Evolutionary conservation across 2,888 invertebrate genomes (phyloP), one percentile per base, ranked within the genome.

Genomic region (Teinopalpus imperialis): DNA sequence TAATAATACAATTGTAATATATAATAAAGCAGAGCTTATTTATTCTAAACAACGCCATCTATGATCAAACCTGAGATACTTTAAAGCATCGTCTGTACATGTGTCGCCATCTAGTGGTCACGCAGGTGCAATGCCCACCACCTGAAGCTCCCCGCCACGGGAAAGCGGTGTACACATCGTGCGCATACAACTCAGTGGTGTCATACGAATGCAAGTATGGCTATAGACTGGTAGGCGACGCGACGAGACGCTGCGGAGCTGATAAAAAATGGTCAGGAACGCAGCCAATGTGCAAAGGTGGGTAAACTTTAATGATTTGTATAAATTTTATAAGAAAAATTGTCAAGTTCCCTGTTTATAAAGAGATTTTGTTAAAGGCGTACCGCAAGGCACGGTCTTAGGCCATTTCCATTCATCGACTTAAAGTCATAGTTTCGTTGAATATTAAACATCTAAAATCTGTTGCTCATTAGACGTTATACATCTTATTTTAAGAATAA

Each of bases 141-240:
- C 97, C 99, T 0, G 95, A 96, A 60, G 95, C 96, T 67, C 98
- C 98, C 0, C 91, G 93, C 35, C 95, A 98, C 76, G 99, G 99
- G 31, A 95, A 95, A 66, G 97, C 98, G 43, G 93, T 97, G 55
- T 98, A 95, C 81, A 95, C 96, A 0, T 96, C 97, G 27, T 93
- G 96, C 69, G 96, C 97, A 1, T 99, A 97, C 91, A 98, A 98
- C 76, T 97, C 98, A 0, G 94, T 97, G 49, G 97, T 98, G 12
- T 95, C 95, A 36, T 99, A 99, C 83, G 97, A 97, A 70, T 99
- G 99, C 90, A 95, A 96, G 68, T 96, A 97, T 67, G 98, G 98
- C 5, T 98, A 94, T 85, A 94, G 95, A 49, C 91, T 99, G 50
- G 92, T 96, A 4, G 99, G 99, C 0, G 95, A 97, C 53, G 92